These are phyloP conservation scores for Plutomurus gul DNA, from an alignment of 1,140 invertebrate species.

Conservation along the genomic window DNA sequence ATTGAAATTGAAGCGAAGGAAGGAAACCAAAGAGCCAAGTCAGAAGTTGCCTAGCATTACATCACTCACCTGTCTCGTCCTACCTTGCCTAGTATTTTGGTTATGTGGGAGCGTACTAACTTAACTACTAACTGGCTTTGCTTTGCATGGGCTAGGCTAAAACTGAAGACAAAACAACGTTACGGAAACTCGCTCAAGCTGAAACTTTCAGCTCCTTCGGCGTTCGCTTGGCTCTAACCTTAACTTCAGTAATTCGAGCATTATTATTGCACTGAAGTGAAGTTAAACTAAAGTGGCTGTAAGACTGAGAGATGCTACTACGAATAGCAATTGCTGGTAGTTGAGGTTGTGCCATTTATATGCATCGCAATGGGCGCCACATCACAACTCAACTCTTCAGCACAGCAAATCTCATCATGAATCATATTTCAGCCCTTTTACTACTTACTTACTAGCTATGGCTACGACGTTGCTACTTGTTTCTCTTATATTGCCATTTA, in stretches of 20 bases:
- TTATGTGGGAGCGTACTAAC: no score
- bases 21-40: background rate
- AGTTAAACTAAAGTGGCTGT: background rate
- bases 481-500: no score
- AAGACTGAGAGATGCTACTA: background rate
- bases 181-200: conserved; percentile 37
- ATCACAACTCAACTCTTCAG: conserved; percentile 12
- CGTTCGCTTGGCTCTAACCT: background rate
- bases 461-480: no score
- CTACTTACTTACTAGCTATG: no score
- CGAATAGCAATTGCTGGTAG: background rate
- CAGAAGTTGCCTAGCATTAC: background rate
- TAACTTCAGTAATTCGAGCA: background rate
- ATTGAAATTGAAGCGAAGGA: conserved; percentile 5
- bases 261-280: background rate
- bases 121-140: background rate
- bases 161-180: conserved; percentile 34
- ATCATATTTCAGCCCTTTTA: no score
- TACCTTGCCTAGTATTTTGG: no score
- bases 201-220: conserved; percentile 32
- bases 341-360: background rate
- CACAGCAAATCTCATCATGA: no score
- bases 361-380: background rate
- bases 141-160: conserved; percentile 8
- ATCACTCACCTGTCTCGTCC: background rate